phyloP scores from a whole-genome alignment of 2,113 vertebrate species.

The Rhinolophus sinicus region DNA sequence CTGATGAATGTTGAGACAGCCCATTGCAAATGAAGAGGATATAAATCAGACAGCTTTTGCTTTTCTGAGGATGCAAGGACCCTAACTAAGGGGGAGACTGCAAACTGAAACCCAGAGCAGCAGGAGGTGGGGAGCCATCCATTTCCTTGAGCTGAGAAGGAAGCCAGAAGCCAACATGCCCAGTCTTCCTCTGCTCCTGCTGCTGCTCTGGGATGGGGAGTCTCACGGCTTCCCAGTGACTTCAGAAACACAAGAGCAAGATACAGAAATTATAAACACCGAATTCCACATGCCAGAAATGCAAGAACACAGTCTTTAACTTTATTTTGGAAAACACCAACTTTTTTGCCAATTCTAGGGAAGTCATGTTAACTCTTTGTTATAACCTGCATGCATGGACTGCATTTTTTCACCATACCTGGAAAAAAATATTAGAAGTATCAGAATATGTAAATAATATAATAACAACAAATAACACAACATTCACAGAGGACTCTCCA shows the following conservation, averaged over 20 bases:
- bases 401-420: background rate
- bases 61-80: background rate
- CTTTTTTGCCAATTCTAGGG: background rate
- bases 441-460: background rate
- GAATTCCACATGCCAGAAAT: background rate
- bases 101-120: background rate
- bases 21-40: slow-evolving; percentile 72
- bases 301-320: background rate
- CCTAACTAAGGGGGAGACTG: slow-evolving; percentile 65
- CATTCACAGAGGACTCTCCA: background rate
- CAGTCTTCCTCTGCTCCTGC: background rate
- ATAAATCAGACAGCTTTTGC: slow-evolving; percentile 69
- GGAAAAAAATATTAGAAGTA: background rate
- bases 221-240: slow-evolving; percentile 48
- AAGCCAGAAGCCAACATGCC: slow-evolving; percentile 66
- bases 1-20: slow-evolving; percentile 1
- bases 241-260: slow-evolving; percentile 60
- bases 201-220: rapidly evolving
- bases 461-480: background rate
- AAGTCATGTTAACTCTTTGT: background rate
- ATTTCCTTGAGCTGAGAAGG: background rate
- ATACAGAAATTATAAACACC: slow-evolving; percentile 68
- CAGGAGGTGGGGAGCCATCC: background rate
- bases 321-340: background rate
- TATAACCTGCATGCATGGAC: background rate